Base-by-base conservation (phyloP, 2,888 invertebrate species). In the Tiphia femorata region DNA sequence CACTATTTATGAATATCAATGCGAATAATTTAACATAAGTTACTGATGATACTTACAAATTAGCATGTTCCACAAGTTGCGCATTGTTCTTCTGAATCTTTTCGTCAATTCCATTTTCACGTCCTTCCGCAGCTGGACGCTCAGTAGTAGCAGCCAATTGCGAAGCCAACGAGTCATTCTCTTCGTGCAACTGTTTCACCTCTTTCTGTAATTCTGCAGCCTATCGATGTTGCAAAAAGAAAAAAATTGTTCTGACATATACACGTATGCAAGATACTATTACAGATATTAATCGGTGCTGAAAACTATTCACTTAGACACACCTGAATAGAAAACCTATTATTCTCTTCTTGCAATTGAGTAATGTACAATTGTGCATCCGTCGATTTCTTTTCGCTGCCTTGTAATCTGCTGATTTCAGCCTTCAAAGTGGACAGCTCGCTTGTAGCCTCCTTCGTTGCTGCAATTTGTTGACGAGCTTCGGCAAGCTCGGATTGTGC, bases 341-440 rank as follows among this genome's bases (percentile, higher is more conserved):
- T 86, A 8, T 85, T 78, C 48, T 88, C 87, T 23, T 87, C 87
- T 52, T 86, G 86, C 12, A 86, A 70, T 64, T 85, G 86, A 16
- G 86, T 86, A 25, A 81, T 65, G 46, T 75, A 67, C 20, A 79
- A 54, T 25, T 80, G 75, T 23, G 59, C 50, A 0, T 76, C 78
- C 30, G 38, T 62, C 0, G 56, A 55, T 37, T 67, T 67, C 37
- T 67, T 67, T 20, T 70, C 68, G n/a, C 52, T 66, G 16, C 51
- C 67, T 30, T 73, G 72, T 21, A 77, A 35, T 50, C 66, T 66
- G 25, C 68, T 70, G 27, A 70, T 25, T 35, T 75, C 75, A n/a
- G 44, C 38, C n/a, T 69, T 66, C 19, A 74, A 48, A 10, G 37
- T 33, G 33, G 62, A 69, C 7, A 75, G 35, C 52, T 70, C 66